phyloP scores from a whole-genome alignment of 2,797 vertebrate species.

The Aplochiton taeniatus region DNA sequence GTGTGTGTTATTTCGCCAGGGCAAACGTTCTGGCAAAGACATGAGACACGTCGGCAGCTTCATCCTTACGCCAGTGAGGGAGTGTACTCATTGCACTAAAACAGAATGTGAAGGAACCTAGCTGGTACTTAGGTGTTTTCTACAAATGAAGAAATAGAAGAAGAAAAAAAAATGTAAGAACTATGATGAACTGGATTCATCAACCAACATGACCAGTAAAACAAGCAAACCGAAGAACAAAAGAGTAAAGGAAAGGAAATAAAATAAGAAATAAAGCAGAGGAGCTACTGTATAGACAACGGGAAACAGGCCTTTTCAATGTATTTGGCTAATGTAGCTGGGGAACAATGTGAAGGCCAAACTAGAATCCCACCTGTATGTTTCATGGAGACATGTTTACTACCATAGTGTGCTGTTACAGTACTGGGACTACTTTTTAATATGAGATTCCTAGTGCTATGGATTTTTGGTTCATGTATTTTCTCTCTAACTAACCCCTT shows the following conservation, averaged over 20 bases:
- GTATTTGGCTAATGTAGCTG: constrained; percentile 38
- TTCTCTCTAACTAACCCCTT: constrained; percentile 25
- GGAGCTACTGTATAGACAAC: constrained; percentile 45
- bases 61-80: constrained; percentile 58
- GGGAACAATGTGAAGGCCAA: constrained; percentile 42
- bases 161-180: constrained; percentile 26
- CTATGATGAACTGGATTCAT: constrained; percentile 79
- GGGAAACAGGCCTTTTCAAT: constrained; percentile 50
- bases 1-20: constrained; percentile 62
- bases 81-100: constrained; percentile 81
- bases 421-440: constrained; percentile 66
- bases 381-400: constrained; percentile 72
- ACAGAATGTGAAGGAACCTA: constrained; percentile 83
- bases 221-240: constrained; percentile 23
- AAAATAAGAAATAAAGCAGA: constrained; percentile 22
- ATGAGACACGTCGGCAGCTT: constrained; percentile 74
- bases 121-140: constrained; percentile 80
- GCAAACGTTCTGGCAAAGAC: constrained; percentile 90
- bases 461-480: constrained; percentile 52
- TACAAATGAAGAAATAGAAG: constrained; percentile 48
- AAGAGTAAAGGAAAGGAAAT: constrained; percentile 35
- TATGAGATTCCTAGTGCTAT: constrained; percentile 64
- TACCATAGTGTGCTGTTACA: constrained; percentile 65
- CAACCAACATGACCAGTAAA: constrained; percentile 39
- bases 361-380: constrained; percentile 32